Percentiles rank a stretch among this genome's conserved stretches.
Evolutionary conservation across 1,140 invertebrate species (phyloP).

Genomic region (Diabrotica undecimpunctata): DNA sequence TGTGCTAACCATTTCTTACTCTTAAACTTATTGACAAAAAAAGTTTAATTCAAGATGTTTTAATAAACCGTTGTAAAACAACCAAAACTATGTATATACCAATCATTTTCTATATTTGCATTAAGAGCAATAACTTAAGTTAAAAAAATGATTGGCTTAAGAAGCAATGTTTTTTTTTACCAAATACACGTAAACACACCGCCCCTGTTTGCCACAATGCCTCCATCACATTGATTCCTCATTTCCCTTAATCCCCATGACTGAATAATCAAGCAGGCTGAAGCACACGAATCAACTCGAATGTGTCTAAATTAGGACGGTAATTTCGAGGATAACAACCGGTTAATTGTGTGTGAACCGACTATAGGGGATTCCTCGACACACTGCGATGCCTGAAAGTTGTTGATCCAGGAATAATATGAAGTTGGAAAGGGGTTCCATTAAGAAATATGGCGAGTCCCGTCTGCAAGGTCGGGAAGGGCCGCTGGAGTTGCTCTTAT

Average conservation of each 20-base stretch:
- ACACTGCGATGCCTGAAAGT: constrained; percentile 12
- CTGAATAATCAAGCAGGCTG: constrained; percentile 2
- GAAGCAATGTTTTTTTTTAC: too few relatives aligned
- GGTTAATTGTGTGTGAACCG: constrained; percentile 21
- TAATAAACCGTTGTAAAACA: too few relatives aligned
- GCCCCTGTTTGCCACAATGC: too few relatives aligned
- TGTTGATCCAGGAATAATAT: constrained; percentile 18
- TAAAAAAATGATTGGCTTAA: too few relatives aligned
- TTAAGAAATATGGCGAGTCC: neutral
- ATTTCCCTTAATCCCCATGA: neutral
- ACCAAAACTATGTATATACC: too few relatives aligned
- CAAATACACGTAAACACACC: too few relatives aligned
- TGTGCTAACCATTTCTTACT: too few relatives aligned
- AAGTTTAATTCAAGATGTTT: too few relatives aligned
- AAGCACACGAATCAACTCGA: constrained; percentile 15
- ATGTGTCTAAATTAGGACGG: constrained; percentile 18
- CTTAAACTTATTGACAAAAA: too few relatives aligned
- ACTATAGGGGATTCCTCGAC: constrained; percentile 7
- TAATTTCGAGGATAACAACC: constrained; percentile 20
- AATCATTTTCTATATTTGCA: too few relatives aligned
- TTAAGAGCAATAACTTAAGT: too few relatives aligned
- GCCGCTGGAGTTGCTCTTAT: neutral
- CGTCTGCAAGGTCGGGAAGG: neutral
- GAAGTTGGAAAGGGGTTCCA: constrained; percentile 6
- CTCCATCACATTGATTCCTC: neutral